Percentiles rank a stretch among this genome's conserved stretches.
phyloP scores from a whole-genome alignment of 2,113 vertebrate species.

The Tapirus terrestris region DNA sequence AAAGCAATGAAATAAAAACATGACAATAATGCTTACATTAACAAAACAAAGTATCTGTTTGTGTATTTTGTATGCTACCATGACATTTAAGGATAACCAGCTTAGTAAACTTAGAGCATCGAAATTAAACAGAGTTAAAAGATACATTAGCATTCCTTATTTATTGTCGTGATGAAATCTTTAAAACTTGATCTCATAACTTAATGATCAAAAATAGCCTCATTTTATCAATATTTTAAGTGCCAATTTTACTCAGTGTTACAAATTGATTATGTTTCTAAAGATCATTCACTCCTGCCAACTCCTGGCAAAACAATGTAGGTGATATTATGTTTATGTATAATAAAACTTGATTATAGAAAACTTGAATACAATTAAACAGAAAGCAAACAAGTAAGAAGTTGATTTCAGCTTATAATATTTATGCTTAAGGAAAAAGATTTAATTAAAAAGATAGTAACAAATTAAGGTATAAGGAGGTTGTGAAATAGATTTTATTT shows the following conservation, averaged over 20 bases:
- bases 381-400: conserved; percentile 34
- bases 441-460: not conserved
- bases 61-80: not conserved
- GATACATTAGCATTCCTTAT: not conserved
- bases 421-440: not conserved
- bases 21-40: not conserved
- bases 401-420: not conserved
- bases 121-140: not conserved
- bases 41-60: not conserved
- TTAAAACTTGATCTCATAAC: not conserved
- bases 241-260: not conserved
- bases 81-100: not conserved
- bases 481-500: not conserved
- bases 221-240: conserved; percentile 5
- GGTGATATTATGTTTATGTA: not conserved
- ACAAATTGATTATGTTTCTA: not conserved
- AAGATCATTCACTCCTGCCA: not conserved
- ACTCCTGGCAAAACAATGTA: not conserved
- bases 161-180: not conserved
- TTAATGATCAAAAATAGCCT: not conserved
- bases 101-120: not conserved
- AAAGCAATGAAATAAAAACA: not conserved
- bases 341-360: conserved; percentile 29
- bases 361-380: conserved; percentile 39
- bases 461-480: not conserved